Evolutionary conservation across 2,888 invertebrate genomes (phyloP).

Genomic region (Carpatolechia fugitivella): DNA sequence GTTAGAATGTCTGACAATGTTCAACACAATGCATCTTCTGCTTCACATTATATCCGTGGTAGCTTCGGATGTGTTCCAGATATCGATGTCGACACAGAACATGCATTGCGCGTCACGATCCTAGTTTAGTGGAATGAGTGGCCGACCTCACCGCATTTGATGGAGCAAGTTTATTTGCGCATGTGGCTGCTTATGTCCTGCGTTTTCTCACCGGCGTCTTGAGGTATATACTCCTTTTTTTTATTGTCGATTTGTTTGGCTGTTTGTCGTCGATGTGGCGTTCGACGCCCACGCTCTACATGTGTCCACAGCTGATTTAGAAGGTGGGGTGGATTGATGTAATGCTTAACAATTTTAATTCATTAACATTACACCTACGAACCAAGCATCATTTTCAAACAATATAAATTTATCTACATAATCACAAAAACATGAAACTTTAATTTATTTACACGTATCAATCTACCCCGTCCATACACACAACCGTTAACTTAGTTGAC

Average conservation of each 20-base stretch:
- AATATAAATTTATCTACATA: constrained; percentile 4
- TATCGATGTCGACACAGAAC: constrained; percentile 56
- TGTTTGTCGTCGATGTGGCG: constrained; percentile 73
- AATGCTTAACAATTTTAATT: constrained; percentile 17
- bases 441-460: constrained; percentile 43
- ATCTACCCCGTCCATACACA: constrained; percentile 54
- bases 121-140: constrained; percentile 78
- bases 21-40: constrained; percentile 64
- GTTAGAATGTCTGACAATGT: constrained; percentile 47
- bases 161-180: constrained; percentile 77
- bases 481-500: constrained; percentile 47
- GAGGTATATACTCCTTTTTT: constrained; percentile 62
- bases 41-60: constrained; percentile 38
- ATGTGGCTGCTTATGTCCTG: constrained; percentile 75
- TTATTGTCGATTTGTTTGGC: constrained; percentile 54
- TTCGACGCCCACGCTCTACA: constrained; percentile 59
- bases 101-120: constrained; percentile 68
- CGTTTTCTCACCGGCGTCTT: constrained; percentile 68
- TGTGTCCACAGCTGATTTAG: constrained; percentile 60
- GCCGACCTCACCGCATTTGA: constrained; percentile 77
- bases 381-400: constrained; percentile 1
- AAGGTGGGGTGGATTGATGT: constrained; percentile 66
- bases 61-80: constrained; percentile 45
- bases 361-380: not conserved
- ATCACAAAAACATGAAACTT: constrained; percentile 7